Base-by-base conservation (phyloP, 2,797 vertebrate species). In the Oreonectes daqikongensis region DNA sequence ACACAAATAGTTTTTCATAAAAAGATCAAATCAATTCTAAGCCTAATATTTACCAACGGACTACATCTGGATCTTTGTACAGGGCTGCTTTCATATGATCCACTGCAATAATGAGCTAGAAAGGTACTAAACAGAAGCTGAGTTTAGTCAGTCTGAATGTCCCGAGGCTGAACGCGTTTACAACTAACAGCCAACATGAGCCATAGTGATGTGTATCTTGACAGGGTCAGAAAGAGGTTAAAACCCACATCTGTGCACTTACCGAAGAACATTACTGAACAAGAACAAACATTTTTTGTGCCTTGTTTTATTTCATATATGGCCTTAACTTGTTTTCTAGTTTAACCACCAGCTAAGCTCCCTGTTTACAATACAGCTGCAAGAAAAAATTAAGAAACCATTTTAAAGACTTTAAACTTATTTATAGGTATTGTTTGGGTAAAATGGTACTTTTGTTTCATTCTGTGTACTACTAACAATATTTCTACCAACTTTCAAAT, bases 81-180 rank as follows among this genome's bases (percentile, higher is more conserved):
- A 52, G 1, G 3, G 57, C 52, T 11, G 17, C 60, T 52, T 35
- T 20, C 20, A 32, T 15, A 35, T 52, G 63, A n/a, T 42, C 57
- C 30, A 15, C 20, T 63, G 32, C 32, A 30, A 35, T 52, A 70
- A 77, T 70, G 46, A 77, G 67, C 24, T 61, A 28, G 18, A 9
- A 70, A 70, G 48, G 6, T 44, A 35, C 15, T 52, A 32, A 69
- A 63, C 15, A 1, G 66, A 69, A 63, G 44, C 14, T 5, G 40
- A 40, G 42, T 68, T 22, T 40, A n/a, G 75, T 38, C 20, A 77
- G 65, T 53, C 11, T 24, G 0, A 4, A 2, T 55, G 18, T 53
- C 75, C 55, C 10, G 6, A 75, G 73, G 64, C 38, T 5, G 10
- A 17, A 3, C 55, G 9, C 48, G 66, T 40, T n/a, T n/a, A n/a